Conservation (phyloP, 2,888 invertebrate genomes). For the Acleris laterana region DNA sequence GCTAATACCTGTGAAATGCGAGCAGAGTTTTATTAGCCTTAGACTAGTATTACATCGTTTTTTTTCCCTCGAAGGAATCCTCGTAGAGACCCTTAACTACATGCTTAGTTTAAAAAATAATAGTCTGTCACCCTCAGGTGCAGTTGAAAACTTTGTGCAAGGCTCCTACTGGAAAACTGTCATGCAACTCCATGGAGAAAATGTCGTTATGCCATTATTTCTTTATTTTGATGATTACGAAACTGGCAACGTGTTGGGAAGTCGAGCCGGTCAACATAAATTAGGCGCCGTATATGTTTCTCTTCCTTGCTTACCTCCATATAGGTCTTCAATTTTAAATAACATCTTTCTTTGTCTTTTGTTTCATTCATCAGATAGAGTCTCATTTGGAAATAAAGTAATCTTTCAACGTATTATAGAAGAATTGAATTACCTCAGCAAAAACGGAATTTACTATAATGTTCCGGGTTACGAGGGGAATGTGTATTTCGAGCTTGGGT, state of each 20-base stretch:
- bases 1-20: background rate
- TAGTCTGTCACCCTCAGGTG: background rate
- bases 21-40: slow-evolving; percentile 5
- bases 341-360: slow-evolving; percentile 11
- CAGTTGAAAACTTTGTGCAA: slow-evolving; percentile 9
- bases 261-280: slow-evolving; percentile 10
- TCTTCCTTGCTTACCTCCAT: slow-evolving; percentile 10
- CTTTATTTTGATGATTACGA: slow-evolving; percentile 8
- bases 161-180: slow-evolving; percentile 11
- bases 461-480: slow-evolving; percentile 11
- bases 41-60: background rate
- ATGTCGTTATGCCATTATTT: slow-evolving; percentile 8
- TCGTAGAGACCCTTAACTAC: slow-evolving; percentile 1
- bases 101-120: background rate
- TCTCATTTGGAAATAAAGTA: slow-evolving; percentile 6
- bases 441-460: slow-evolving; percentile 15
- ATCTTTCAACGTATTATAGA: slow-evolving; percentile 18
- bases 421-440: slow-evolving; percentile 3
- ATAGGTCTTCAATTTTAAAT: background rate
- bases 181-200: background rate
- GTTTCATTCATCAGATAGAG: slow-evolving; percentile 19
- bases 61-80: slow-evolving; percentile 1
- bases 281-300: slow-evolving; percentile 17
- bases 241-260: slow-evolving; percentile 14
- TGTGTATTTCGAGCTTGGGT: slow-evolving; percentile 18